Evolutionary conservation across 2,113 vertebrate species (phyloP), one percentile per base, ranked within the genome.

Genomic region (Myotis brandtii): DNA sequence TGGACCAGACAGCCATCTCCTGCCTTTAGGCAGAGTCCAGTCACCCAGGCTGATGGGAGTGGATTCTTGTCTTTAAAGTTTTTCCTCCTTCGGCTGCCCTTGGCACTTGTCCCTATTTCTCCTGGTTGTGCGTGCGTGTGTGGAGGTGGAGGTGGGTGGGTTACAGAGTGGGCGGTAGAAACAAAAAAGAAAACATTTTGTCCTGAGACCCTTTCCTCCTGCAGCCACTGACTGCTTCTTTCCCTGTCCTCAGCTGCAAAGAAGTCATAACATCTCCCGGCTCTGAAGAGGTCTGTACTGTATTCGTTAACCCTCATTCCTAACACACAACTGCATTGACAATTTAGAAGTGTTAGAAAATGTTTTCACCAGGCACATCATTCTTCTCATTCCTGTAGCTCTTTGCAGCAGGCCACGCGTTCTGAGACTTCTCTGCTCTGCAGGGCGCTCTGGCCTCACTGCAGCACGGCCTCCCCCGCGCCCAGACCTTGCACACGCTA

Each of bases 391-490:
- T 82, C 77, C 48, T 14, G 1, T 9, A 0, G 76, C 20, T 21
- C 20, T 54, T 20, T 21, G 40, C 13, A 69, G 64, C 40, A 16
- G 34, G 43, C 0, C 4, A 66, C 1, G 34, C 0, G 0, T 40
- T 32, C 43, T 2, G 20, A 75, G 72, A 32, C 32, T 17, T 1
- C 9, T 54, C 43, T 56, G 67, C 9, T 54, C 43, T 56, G 67
- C 83, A 82, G 67, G 50, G 9, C 43, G 8, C n/a, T 5, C 4
- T 16, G 72, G 27, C 1, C 54, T 17, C 4, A 0, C 11, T 16
- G 54, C 9, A n/a, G 12, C 48, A 0, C 3, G 0, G 2, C 18
- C 3, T 3, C 46, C 18, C 4, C 40, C 34, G 50, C 3, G 20
- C 66, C 83, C 16, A 2, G 64, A 18, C 25, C 64, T 14, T 9